A percentile compares a stretch with the other conserved stretches of the same genome.
phyloP scores from a whole-genome alignment of 2,888 invertebrate genomes.

The Agrilus biguttatus region DNA sequence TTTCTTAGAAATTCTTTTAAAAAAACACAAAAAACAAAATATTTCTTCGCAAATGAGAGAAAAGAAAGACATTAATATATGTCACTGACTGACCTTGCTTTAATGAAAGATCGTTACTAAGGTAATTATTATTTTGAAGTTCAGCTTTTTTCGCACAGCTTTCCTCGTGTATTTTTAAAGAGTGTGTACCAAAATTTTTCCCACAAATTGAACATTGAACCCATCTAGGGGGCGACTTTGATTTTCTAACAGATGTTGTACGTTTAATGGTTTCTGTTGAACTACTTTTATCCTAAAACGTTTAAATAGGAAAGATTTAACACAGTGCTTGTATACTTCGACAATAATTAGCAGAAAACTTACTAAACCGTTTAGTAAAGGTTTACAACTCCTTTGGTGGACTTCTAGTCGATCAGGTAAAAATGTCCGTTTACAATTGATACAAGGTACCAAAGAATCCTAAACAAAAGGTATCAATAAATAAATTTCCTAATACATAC shows the following conservation, averaged over 20 bases:
- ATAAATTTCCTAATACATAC: too few species aligned
- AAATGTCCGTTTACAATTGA: slow-evolving; percentile 53
- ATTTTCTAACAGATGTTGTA: not conserved
- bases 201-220: slow-evolving; percentile 49
- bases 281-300: too few species aligned
- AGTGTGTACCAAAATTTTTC: slow-evolving; percentile 46
- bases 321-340: too few species aligned
- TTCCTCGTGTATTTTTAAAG: slow-evolving; percentile 50
- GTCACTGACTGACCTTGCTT: too few species aligned
- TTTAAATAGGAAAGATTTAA: too few species aligned
- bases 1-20: too few species aligned
- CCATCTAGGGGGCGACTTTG: slow-evolving; percentile 16
- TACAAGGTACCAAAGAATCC: slow-evolving; percentile 43
- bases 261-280: not conserved
- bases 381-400: slow-evolving; percentile 38
- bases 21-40: too few species aligned
- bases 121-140: slow-evolving; percentile 20
- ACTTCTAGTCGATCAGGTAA: slow-evolving; percentile 49
- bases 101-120: too few species aligned
- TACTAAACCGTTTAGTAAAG: slow-evolving; percentile 13
- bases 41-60: too few species aligned
- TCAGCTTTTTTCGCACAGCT: slow-evolving; percentile 52
- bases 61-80: too few species aligned
- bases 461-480: slow-evolving; percentile 9
- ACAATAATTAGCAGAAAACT: slow-evolving; percentile 3